These are phyloP conservation scores for Darevskia nairensis DNA, from an alignment of 2,797 vertebrate genomes.

Conservation along the genomic window DNA sequence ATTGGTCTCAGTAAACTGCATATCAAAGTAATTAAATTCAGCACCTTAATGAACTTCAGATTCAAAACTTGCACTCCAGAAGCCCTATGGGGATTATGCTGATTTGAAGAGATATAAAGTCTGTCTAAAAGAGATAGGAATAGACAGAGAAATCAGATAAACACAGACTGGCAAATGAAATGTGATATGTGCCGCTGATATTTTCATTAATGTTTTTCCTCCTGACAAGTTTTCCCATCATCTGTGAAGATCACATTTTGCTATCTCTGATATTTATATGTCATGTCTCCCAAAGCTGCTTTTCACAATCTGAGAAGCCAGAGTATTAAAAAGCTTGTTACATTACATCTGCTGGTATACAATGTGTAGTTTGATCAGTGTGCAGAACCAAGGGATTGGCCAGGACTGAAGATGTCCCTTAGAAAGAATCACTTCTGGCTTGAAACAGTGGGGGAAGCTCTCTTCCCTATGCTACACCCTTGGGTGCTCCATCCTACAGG, in stretches of 20 bases:
- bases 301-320: neutral
- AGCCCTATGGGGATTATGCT: neutral
- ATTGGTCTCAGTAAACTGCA: slow-evolving; percentile 11
- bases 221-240: neutral
- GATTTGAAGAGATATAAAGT: slow-evolving; percentile 15
- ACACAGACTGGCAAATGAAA: slow-evolving; percentile 10
- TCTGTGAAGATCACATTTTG: neutral
- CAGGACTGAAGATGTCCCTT: neutral
- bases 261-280: neutral
- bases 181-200: neutral
- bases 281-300: neutral
- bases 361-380: no score
- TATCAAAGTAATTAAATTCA: slow-evolving; percentile 40
- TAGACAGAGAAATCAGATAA: slow-evolving; percentile 7
- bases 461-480: neutral
- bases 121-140: slow-evolving; percentile 5
- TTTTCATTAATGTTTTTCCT: neutral
- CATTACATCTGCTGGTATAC: neutral
- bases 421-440: neutral
- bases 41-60: slow-evolving; percentile 32
- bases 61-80: slow-evolving; percentile 18
- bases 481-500: neutral
- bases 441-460: neutral
- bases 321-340: neutral
- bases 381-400: neutral